Evolutionary conservation across 2,113 vertebrate genomes (phyloP), one percentile per base, ranked within the genome.

Genomic region (Todiramphus saurophagus): DNA sequence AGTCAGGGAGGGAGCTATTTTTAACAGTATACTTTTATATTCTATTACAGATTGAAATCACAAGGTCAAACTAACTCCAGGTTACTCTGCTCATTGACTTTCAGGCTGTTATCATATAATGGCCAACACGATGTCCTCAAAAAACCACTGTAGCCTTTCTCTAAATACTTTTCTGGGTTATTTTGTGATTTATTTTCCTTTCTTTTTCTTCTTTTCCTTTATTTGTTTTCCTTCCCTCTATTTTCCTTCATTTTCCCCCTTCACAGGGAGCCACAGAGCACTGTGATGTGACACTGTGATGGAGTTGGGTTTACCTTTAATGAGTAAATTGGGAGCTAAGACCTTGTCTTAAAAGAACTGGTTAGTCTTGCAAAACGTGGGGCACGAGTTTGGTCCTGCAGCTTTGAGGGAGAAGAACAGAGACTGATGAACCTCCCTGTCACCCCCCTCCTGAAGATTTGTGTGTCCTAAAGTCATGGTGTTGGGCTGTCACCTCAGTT

Each of bases 351-450:
- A 41, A 55, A 76, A 48, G 3, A 82, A 31, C 5, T 56, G 25
- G 3, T 79, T 2, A 0, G 53, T 48, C 50, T 58, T 37, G 50
- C 0, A 0, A 77, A 80, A 63, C 0, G 0, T 0, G 6, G 5
- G 10, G 4, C 2, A 1, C 56, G 25, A 69, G 25, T 83, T 74
- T 88, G 35, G 14, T 51, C 20, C 28, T 41, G 51, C 44, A 85
- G 44, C 10, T 70, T 81, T 67, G 43, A 90, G 16, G 11, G 12
- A 55, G 20, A 60, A 82, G 12, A 72, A 77, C 28, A 67, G 44
- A 66, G 25, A 9, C 33, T 50, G 53, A 3, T 41, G n/a, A 86
- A 33, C 20, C 23, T 63, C n/a, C 43, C 12, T 60, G 37, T 27
- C 50, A 30, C n/a, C 20, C 35, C 23, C 10, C 4, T 7, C 14